Percentiles rank a stretch among this genome's conserved stretches.
Conservation (phyloP, 2,797 vertebrate genomes). For the Ptychobarbus kaznakovi region DNA sequence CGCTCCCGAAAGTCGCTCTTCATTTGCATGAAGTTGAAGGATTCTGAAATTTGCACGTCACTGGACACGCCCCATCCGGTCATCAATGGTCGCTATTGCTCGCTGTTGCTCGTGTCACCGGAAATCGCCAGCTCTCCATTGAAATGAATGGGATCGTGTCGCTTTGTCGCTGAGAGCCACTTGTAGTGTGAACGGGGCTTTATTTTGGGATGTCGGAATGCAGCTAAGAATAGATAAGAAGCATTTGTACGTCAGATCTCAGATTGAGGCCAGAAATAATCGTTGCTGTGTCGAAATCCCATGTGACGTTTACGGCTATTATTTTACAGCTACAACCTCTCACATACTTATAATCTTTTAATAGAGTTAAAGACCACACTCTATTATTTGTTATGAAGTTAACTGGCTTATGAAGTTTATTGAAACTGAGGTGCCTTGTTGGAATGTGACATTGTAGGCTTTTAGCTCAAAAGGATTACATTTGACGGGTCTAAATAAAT, state of each 20-base stretch:
- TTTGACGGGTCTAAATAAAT: not conserved
- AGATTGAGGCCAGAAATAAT: slow-evolving; percentile 1
- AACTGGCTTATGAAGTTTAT: not conserved
- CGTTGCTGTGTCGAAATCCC: not conserved
- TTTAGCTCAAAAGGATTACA: slow-evolving; percentile 1
- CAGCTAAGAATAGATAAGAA: slow-evolving; percentile 37
- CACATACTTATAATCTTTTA: not conserved
- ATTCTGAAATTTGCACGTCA: no score
- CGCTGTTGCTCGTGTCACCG: no score
- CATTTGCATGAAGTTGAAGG: no score
- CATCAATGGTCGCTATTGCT: no score
- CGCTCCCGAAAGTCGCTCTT: no score
- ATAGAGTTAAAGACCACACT: slow-evolving; percentile 7
- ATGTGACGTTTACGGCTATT: not conserved
- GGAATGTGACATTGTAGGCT: slow-evolving; percentile 8
- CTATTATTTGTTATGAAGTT: slow-evolving; percentile 13
- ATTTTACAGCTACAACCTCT: slow-evolving; percentile 2
- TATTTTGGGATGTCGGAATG: slow-evolving; percentile 29
- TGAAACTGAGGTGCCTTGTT: not conserved
- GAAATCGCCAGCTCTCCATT: no score
- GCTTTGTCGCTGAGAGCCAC: no score
- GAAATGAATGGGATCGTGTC: no score
- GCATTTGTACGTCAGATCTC: not conserved
- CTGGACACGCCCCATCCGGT: no score
- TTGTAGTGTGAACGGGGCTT: no score